Base-by-base conservation (phyloP, 2,888 invertebrate genomes). In the Pheosia tremula region DNA sequence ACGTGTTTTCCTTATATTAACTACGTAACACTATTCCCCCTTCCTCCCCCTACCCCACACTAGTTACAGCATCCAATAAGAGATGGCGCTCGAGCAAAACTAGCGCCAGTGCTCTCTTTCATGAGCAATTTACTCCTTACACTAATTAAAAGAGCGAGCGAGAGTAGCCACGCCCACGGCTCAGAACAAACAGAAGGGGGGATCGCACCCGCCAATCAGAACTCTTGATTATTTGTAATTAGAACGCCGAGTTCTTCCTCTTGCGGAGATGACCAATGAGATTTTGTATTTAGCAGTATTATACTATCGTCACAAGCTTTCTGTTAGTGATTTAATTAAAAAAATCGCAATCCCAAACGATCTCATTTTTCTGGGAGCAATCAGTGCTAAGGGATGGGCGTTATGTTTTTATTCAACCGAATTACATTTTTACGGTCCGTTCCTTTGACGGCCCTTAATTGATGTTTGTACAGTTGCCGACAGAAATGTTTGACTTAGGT, bases 101-200 rank as follows among this genome's bases (percentile, higher is more conserved):
- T 90, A 91, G 84, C 86, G 86, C 52, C 62, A 74, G 71, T 72
- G 77, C 72, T 77, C 91, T 91, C 93, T 89, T 90, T 89, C 91
- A 80, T 90, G 84, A 90, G 86, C 94, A 94, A 94, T 94, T 94
- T 94, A 93, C 93, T 93, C 94, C 92, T 93, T 91, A 88, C 91
- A 93, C 93, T 94, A 94, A 94, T 94, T 94, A 94, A 94, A 94
- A 94, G 91, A 90, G 91, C 86, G 91, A 91, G 90, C 88, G 88
- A 89, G 90, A 88, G 72, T 81, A 74, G 83, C 91, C 91, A 87
- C 93, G 92, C 93, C 93, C 84, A 83, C 83, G 69, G 75, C 82
- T 77, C 87, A 93, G 93, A 93, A 93, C 93, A 93, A 93, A 93
- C 85, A 91, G 88, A 86, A 85, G 90, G 88, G 92, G 91, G 92